Evolutionary conservation across 2,113 vertebrate species (phyloP), one percentile per base, ranked within the genome.

Genomic region (Barnardius zonarius): DNA sequence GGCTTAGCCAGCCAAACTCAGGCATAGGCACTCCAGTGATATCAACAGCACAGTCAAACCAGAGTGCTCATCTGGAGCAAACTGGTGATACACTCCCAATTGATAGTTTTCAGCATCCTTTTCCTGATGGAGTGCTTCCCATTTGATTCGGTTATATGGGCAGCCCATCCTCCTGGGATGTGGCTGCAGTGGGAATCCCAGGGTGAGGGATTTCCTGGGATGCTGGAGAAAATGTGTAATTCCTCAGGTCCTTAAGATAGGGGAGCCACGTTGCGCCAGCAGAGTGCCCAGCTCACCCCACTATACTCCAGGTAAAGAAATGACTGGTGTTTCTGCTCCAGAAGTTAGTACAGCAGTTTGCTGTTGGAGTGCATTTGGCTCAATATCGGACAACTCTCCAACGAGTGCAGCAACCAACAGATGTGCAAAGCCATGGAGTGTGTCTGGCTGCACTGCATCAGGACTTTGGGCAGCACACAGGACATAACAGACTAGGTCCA

Each of bases 11-110:
- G 16, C 3, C 27, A 41, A 68, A 49, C 15, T 74, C 70, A 62
- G 48, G 57, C n/a, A 54, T 48, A 1, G 1, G 19, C 35, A 49
- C 7, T 18, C 14, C 5, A 16, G 8, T 0, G 33, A 10, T 35
- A 59, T 16, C 22, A 59, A 59, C 33, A 59, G 33, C 20, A 59
- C 33, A 59, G 20, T 28, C n/a, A 66, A 73, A 77, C 6, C 22
- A 9, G 46, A 74, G 72, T 37, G 22, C 8, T 92, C 49, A 25
- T 17, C 73, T 44, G 44, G 39, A 55, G 10, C 51, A 68, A 75
- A 70, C 10, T 55, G 59, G 16, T 70, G 61, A 70, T 75, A 86
- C 22, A 9, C 9, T 81, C 37, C 43, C 41, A 35, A 2, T 0
- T 46, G 44, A 39, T 9, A n/a, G 11, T 28, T 77, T 73, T 48